These are phyloP conservation scores for Carduelis carduelis DNA, from an alignment of 2,797 vertebrate species.

Conservation along the genomic window DNA sequence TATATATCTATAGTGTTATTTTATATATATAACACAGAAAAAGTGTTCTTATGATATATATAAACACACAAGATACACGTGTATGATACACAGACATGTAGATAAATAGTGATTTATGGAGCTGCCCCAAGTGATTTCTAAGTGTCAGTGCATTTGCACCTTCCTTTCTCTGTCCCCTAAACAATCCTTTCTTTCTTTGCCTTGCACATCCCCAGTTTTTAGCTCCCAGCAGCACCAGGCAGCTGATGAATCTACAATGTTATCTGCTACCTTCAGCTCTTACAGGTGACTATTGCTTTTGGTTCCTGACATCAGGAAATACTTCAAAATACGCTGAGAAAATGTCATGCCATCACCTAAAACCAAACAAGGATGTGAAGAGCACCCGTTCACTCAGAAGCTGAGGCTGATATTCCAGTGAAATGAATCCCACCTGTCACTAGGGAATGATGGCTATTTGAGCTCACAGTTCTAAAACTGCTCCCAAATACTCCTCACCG, in stretches of 20 bases:
- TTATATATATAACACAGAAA: not conserved
- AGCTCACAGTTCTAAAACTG: not conserved
- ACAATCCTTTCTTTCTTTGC: not conserved
- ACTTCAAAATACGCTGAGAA: not conserved
- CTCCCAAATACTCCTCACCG: not conserved
- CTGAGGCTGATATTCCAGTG: not conserved
- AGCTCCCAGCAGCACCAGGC: not conserved
- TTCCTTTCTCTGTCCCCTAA: not conserved
- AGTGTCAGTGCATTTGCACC: not conserved
- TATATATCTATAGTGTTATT: too few species aligned
- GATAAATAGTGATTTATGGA: not conserved
- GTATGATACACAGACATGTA: fast-evolving
- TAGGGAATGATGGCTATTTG: not conserved
- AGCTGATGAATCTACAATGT: not conserved
- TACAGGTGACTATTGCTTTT: not conserved
- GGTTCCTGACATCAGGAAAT: not conserved
- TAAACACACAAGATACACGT: not conserved
- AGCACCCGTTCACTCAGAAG: not conserved
- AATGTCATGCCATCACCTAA: not conserved
- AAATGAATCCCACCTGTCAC: not conserved
- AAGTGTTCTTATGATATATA: not conserved
- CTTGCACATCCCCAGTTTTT: not conserved
- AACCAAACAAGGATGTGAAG: not conserved
- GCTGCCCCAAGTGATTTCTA: not conserved
- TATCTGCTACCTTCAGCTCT: not conserved